A percentile compares a stretch with the other conserved stretches of the same genome.
Conservation (phyloP, 1,140 invertebrate genomes). For the Notospermus geniculatus region DNA sequence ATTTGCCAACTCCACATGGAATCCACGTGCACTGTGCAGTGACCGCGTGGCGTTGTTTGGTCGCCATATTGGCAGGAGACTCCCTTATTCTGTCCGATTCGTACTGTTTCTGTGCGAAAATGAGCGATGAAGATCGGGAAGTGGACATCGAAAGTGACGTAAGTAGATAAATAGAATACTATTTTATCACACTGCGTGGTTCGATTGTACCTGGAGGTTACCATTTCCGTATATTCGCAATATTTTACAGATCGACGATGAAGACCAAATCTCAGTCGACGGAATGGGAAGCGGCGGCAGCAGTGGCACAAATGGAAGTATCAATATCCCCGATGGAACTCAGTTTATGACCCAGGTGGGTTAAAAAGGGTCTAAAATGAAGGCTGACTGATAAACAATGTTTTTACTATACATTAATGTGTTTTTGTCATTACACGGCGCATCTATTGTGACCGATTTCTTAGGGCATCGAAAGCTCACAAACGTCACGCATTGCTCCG, state of each 20-base stretch:
- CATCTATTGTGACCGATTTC: too few relatives aligned
- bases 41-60: conserved; percentile 48
- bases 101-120: conserved; percentile 45
- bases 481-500: not conserved
- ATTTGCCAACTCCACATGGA: not conserved
- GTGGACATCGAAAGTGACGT: conserved; percentile 91
- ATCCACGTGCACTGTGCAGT: conserved; percentile 17
- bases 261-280: conserved; percentile 21
- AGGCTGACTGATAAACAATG: not conserved
- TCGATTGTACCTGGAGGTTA: not conserved
- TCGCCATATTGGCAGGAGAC: conserved; percentile 39
- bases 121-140: conserved; percentile 88
- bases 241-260: conserved; percentile 41
- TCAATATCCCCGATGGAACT: conserved; percentile 7
- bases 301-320: too few relatives aligned
- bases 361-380: conserved; percentile 7
- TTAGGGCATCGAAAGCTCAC: not conserved
- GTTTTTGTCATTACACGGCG: not conserved
- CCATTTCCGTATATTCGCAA: not conserved
- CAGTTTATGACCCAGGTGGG: conserved; percentile 43
- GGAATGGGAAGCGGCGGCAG: not conserved
- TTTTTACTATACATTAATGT: not conserved
- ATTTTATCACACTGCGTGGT: not conserved
- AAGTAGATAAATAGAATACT: conserved; percentile 52
- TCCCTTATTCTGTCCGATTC: conserved; percentile 12